Evolutionary conservation across 2,113 vertebrate species (phyloP).

Genomic region (Rhizomys pruinosus): DNA sequence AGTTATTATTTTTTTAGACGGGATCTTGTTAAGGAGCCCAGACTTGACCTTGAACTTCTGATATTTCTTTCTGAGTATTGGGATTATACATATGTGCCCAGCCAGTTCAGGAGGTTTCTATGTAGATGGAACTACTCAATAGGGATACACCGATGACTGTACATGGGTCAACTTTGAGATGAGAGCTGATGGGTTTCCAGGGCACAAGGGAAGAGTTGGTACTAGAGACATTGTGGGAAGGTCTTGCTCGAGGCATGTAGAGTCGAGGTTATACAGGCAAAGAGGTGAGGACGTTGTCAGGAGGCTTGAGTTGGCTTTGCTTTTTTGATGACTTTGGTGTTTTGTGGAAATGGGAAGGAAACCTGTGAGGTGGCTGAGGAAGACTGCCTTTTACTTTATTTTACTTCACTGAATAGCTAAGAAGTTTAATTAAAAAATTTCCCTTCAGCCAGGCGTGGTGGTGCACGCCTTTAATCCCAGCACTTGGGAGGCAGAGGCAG

Average conservation of each 20-base stretch:
- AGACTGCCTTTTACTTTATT: not conserved
- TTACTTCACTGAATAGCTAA: slow-evolving; percentile 17
- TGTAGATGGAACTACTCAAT: not conserved
- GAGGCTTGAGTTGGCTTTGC: not conserved
- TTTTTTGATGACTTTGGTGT: slow-evolving; percentile 39
- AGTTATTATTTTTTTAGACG: not conserved
- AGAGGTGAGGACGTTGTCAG: not conserved
- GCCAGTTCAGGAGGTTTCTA: not conserved
- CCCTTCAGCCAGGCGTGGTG: too few relatives aligned
- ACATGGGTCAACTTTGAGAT: not conserved
- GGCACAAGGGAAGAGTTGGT: not conserved
- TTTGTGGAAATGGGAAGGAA: slow-evolving; percentile 45
- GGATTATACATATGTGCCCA: not conserved
- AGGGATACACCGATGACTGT: not conserved
- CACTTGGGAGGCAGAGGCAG: too few relatives aligned
- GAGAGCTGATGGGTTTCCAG: not conserved
- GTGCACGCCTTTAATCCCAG: too few relatives aligned
- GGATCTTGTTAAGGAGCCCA: not conserved
- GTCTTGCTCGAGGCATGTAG: not conserved
- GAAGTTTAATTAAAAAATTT: slow-evolving; percentile 61
- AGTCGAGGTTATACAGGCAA: not conserved
- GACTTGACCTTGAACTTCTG: not conserved
- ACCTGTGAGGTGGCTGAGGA: not conserved
- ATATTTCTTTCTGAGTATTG: not conserved
- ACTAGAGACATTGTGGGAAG: not conserved